A percentile compares a stretch with the other conserved stretches of the same genome.
Evolutionary conservation across 2,113 vertebrate species (phyloP).

Genomic region (Lucifuga dentata): DNA sequence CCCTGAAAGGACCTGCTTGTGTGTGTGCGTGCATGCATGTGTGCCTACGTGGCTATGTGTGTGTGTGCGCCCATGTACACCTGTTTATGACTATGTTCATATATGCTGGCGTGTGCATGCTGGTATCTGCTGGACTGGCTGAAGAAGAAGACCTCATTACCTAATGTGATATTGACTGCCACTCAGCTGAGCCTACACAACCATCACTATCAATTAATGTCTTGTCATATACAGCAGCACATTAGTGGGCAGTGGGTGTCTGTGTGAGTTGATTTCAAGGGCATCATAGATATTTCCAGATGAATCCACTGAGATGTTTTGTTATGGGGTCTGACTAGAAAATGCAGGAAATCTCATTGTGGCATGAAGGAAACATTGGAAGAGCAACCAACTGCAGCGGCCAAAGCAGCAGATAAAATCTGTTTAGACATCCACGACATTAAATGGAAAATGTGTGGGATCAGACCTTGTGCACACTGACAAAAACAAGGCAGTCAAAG

Average conservation of each 20-base stretch:
- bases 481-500: not conserved
- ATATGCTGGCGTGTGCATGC: not conserved
- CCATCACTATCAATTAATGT: conserved; percentile 66
- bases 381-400: not conserved
- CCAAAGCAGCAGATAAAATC: not conserved
- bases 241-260: conserved; percentile 4
- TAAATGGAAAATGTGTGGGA: not conserved
- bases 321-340: not conserved
- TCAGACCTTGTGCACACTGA: not conserved
- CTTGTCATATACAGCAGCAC: conserved; percentile 50
- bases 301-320: not conserved
- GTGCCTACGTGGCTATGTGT: conserved; percentile 15
- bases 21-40: conserved; percentile 18
- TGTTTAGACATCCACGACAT: not conserved
- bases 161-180: conserved; percentile 61
- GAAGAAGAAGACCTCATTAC: conserved; percentile 45
- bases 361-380: not conserved
- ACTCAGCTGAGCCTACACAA: conserved; percentile 57
- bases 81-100: not conserved
- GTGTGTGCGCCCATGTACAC: too few relatives aligned
- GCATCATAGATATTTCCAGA: conserved; percentile 18
- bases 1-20: conserved; percentile 32
- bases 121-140: conserved; percentile 35
- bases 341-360: not conserved
- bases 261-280: conserved; percentile 52